A percentile compares a stretch with the other conserved stretches of the same genome.
These are phyloP conservation scores for Perdita meconis DNA, from an alignment of 2,888 invertebrate species.

Conservation along the genomic window DNA sequence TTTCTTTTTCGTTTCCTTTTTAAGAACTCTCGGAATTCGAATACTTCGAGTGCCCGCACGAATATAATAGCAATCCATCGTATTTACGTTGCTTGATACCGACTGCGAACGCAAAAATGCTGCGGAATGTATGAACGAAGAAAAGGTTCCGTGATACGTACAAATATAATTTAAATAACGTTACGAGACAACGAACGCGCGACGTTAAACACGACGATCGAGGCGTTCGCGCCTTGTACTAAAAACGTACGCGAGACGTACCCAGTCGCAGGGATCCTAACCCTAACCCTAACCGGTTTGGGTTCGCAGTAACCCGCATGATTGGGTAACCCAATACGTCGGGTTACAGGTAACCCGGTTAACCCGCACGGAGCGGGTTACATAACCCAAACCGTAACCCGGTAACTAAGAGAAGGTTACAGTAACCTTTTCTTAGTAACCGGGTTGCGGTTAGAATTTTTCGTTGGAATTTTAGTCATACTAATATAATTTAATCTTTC, in stretches of 20 bases:
- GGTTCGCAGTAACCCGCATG: no score
- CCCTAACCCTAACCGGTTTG: no score
- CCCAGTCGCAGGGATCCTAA: no score
- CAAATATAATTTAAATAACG: conserved; percentile 39
- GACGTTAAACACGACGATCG: conserved; percentile 34
- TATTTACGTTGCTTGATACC: conserved; percentile 40
- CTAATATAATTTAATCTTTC: no score
- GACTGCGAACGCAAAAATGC: conserved; percentile 44
- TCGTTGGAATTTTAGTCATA: no score
- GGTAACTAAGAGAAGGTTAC: no score
- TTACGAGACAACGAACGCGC: conserved; percentile 25
- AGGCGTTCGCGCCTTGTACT: conserved; percentile 42
- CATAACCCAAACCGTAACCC: no score
- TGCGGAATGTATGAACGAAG: conserved; percentile 61
- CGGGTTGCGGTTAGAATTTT: no score
- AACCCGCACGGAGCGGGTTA: no score
- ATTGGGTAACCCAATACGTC: no score
- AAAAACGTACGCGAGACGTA: conserved; percentile 48
- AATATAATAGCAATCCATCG: conserved; percentile 39
- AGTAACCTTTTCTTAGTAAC: no score
- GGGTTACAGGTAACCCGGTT: no score
- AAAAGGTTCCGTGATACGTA: conserved; percentile 41
- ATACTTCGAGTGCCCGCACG: conserved; percentile 21
- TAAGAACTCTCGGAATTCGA: conserved; percentile 31
- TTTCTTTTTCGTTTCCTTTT: conserved; percentile 23